Evolutionary conservation across 37 sponge, comb jelly and placozoan genomes (phyloP), one percentile per base, ranked within the genome.

Genomic region (Chondrosia reniformis): DNA sequence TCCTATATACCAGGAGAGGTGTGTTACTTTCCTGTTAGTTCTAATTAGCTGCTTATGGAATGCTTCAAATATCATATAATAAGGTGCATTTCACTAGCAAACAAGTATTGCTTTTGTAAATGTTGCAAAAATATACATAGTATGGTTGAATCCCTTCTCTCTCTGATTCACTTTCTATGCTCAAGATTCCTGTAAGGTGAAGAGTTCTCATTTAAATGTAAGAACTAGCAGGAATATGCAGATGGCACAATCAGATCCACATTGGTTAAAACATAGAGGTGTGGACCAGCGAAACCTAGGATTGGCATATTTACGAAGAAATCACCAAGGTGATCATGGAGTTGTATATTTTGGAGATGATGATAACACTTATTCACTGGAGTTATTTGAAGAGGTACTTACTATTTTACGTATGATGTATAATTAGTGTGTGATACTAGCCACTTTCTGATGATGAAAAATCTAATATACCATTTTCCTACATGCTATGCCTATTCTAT

Each of bases 301-400:
- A 0, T 33, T 96, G 2, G 77, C 64, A 0, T 93, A 84, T 83
- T 36, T 96, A 61, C 66, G 94, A 59, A 17, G 46, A 38, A 74
- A 63, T 31, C 31, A n/a, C 45, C 57, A 74, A 24, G 31, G 66
- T 40, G 33, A 43, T 0, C 45, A 67, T 22, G 94, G 97, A 39
- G 91, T 94, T 56, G 93, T 98, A 32, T 90, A 93, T 46, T 98
- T 98, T 88, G 94, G 89, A 25, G 96, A 98, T 81, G 94, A 95
- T 75, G 99, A 98, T 56, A 95, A 95, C 76, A 95, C 96, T 0
- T 98, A 98, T 67, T 87, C 81, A 33, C 7, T 86, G 1, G 82
- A 82, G 44, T 22, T 98, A 41, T 98, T 98, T 86, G 87, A 95
- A 38, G 88, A 97, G 75, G 92, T 97, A 41, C 54, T 76, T 76